Conservation (phyloP, 2,113 vertebrate species). For the Heliornis fulica region DNA sequence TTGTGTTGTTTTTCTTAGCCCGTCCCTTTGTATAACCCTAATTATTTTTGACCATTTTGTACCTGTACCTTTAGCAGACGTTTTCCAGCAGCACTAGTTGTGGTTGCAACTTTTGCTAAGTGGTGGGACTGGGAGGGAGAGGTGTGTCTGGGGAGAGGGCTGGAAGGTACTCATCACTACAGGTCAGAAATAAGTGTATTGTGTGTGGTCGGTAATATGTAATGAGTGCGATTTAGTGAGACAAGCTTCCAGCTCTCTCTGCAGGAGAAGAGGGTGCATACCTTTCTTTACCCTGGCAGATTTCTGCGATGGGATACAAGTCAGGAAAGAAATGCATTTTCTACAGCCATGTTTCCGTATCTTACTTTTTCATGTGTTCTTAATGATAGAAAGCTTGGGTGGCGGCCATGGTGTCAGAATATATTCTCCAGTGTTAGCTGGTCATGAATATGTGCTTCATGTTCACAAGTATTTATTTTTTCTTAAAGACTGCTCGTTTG, state of each 20-base stretch:
- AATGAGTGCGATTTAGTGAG: not conserved
- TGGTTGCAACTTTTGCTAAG: not conserved
- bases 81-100: not conserved
- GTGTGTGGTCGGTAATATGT: not conserved
- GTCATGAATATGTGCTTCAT: accelerated
- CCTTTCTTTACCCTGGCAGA: not conserved
- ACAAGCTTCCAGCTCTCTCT: constrained; percentile 1
- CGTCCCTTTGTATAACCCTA: not conserved
- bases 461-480: not conserved
- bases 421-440: not conserved
- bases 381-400: not conserved
- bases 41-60: not conserved
- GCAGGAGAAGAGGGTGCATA: not conserved
- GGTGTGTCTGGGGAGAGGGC: not conserved
- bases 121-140: not conserved
- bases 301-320: not conserved
- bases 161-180: not conserved
- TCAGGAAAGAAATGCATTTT: not conserved
- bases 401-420: not conserved
- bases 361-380: not conserved
- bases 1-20: not conserved
- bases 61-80: not conserved
- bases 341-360: not conserved
- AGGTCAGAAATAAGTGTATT: not conserved
- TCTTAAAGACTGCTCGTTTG: not conserved